Evolutionary conservation across 2,888 invertebrate genomes (phyloP).

Genomic region (Eristalis intricaria): DNA sequence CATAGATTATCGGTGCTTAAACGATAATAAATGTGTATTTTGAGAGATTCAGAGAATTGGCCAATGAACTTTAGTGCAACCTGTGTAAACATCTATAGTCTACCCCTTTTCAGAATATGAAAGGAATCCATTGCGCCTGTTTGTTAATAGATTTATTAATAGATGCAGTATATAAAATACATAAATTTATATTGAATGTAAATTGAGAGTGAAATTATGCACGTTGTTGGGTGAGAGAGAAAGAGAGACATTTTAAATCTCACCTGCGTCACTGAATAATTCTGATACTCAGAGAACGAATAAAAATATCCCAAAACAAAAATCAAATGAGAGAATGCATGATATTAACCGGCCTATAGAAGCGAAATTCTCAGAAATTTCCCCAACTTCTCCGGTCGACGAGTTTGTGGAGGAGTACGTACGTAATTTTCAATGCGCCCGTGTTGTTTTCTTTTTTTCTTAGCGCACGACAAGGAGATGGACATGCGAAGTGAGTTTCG

Average conservation of each 20-base stretch:
- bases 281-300: slow-evolving; percentile 2
- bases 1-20: too few species aligned
- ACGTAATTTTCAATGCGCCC: neutral
- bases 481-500: slow-evolving; percentile 43
- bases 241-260: neutral
- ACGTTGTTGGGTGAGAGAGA: neutral
- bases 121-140: neutral
- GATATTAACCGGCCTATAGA: neutral
- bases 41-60: neutral
- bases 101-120: slow-evolving; percentile 1
- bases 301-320: slow-evolving; percentile 38
- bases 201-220: neutral
- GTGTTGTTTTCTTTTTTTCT: neutral
- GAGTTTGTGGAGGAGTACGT: neutral
- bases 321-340: neutral
- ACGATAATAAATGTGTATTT: too few species aligned
- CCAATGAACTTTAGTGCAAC: slow-evolving; percentile 25
- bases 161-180: neutral
- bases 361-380: neutral
- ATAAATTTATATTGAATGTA: neutral
- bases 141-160: neutral
- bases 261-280: slow-evolving; percentile 16
- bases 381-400: neutral
- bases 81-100: neutral
- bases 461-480: slow-evolving; percentile 12